A percentile compares a stretch with the other conserved stretches of the same genome.
These are phyloP conservation scores for Scaptomyza reducta DNA, from an alignment of 2,888 invertebrate species.

Conservation along the genomic window DNA sequence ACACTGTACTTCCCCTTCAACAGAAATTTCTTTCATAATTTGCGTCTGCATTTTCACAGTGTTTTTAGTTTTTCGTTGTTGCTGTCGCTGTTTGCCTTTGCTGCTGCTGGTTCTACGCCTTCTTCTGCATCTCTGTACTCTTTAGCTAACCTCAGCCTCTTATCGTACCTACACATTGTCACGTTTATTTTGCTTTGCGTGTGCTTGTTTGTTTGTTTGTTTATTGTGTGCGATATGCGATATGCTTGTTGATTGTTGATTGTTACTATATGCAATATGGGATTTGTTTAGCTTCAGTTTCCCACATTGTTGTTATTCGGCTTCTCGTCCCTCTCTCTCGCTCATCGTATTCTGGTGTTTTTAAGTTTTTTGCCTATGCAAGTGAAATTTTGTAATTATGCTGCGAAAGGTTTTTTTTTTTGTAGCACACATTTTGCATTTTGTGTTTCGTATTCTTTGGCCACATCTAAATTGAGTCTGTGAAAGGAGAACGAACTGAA, in stretches of 20 bases:
- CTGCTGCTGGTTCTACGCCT: conserved; percentile 24
- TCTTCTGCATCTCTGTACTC: background rate
- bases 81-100: conserved; percentile 18
- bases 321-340: background rate
- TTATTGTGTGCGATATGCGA: conserved; percentile 35
- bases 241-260: conserved; percentile 21
- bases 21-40: conserved; percentile 39
- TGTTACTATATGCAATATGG: conserved; percentile 3
- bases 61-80: conserved; percentile 36
- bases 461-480: conserved; percentile 19
- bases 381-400: conserved; percentile 66
- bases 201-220: conserved; percentile 35
- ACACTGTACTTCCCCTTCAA: too few relatives aligned
- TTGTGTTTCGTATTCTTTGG: conserved; percentile 20
- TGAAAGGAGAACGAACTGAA: background rate
- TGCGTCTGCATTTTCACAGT: conserved; percentile 38
- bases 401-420: conserved; percentile 32
- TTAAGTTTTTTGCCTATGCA: conserved; percentile 39
- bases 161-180: conserved; percentile 25
- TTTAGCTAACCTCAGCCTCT: conserved; percentile 2
- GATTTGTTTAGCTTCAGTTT: conserved; percentile 32
- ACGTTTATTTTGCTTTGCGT: conserved; percentile 30
- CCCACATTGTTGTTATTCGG: conserved; percentile 33
- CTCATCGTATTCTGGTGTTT: conserved; percentile 9
- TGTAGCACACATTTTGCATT: conserved; percentile 65